These are phyloP conservation scores for Scaptodrosophila latifasciaeformis DNA, from an alignment of 2,888 invertebrate species.

Conservation along the genomic window DNA sequence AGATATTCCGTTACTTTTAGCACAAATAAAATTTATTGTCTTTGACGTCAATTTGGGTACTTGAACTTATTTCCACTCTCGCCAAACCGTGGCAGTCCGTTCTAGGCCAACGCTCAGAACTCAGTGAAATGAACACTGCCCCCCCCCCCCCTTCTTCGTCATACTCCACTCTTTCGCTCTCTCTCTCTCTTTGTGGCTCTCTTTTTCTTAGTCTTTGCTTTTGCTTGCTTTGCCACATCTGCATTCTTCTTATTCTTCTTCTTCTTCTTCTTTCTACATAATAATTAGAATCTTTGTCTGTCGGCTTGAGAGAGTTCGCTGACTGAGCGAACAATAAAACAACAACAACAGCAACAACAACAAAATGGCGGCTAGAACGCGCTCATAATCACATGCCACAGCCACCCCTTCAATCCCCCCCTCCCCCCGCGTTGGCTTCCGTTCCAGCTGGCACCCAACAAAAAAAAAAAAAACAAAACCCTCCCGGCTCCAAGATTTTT, in stretches of 20 bases:
- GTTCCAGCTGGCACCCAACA: neutral
- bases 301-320: conserved; percentile 51
- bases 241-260: too few species aligned
- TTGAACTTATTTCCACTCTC: conserved; percentile 55
- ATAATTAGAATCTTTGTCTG: conserved; percentile 58
- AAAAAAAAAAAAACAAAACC: neutral
- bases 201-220: conserved; percentile 1
- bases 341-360: too few species aligned
- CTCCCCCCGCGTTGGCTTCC: neutral
- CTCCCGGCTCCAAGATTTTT: too few species aligned
- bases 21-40: too few species aligned
- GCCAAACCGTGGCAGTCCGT: too few species aligned
- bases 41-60: too few species aligned
- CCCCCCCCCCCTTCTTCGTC: neutral
- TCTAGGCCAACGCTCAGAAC: too few species aligned
- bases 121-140: conserved; percentile 10
- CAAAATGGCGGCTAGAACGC: conserved; percentile 18
- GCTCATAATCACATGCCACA: conserved; percentile 20
- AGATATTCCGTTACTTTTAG: too few species aligned
- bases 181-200: neutral
- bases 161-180: neutral
- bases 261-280: conserved; percentile 42
- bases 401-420: neutral
- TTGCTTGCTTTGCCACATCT: too few species aligned
- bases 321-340: conserved; percentile 50